phyloP scores from a whole-genome alignment of 2,888 invertebrate species.

The Campoplex capitator region DNA sequence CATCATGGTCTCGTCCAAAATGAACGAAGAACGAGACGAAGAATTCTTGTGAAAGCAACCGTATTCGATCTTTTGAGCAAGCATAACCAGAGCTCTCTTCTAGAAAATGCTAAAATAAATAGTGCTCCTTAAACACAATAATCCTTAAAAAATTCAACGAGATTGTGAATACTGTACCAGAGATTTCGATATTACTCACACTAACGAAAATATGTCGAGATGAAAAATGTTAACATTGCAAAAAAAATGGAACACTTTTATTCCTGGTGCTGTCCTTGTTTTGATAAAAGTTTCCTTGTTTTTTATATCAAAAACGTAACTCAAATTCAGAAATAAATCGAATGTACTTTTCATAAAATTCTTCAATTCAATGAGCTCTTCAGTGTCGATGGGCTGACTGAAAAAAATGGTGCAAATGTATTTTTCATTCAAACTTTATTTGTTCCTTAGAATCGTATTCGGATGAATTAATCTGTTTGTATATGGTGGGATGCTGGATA shows the following conservation, averaged over 20 bases:
- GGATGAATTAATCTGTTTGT: conserved; percentile 21
- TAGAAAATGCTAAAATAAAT: conserved; percentile 56
- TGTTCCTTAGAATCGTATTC: neutral
- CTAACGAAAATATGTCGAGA: neutral
- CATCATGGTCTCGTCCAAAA: conserved; percentile 37
- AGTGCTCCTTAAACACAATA: conserved; percentile 27
- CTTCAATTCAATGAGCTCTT: neutral
- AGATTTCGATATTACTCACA: neutral
- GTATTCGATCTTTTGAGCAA: conserved; percentile 40
- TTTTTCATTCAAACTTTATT: neutral
- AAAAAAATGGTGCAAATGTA: neutral
- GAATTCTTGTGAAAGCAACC: conserved; percentile 19
- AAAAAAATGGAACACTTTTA: neutral
- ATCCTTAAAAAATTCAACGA: conserved; percentile 18
- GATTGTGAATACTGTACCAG: neutral
- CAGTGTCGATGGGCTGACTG: neutral
- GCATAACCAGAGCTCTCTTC: conserved; percentile 23
- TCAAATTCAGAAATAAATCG: neutral
- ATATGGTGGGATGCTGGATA: conserved; percentile 8
- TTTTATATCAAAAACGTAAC: too few relatives aligned
- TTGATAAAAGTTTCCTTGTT: neutral
- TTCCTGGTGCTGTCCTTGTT: neutral
- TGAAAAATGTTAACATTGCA: neutral
- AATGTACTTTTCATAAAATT: neutral
- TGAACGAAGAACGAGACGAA: neutral